A percentile compares a stretch with the other conserved stretches of the same genome.
Conservation (phyloP, 2,113 vertebrate genomes). For the Dolichotis patagonum region DNA sequence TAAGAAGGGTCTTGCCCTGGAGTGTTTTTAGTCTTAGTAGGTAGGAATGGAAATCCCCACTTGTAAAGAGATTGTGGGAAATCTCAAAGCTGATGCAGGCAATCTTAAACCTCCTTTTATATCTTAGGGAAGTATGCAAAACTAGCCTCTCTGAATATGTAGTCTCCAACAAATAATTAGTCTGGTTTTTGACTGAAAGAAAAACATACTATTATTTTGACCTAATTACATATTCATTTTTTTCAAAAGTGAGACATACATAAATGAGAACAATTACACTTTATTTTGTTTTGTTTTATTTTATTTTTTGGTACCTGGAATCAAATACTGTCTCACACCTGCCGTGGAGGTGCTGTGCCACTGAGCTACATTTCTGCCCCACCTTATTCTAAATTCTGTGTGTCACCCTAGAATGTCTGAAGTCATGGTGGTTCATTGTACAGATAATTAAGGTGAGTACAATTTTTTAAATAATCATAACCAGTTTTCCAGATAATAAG, state of each 20-base stretch:
- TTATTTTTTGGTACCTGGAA: no score
- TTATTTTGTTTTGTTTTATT: not conserved
- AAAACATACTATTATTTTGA: not conserved
- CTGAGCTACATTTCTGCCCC: no score
- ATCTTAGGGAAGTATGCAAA: not conserved
- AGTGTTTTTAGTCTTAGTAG: not conserved
- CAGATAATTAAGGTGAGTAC: not conserved
- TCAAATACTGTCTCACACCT: no score
- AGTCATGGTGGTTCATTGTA: not conserved
- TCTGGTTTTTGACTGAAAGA: not conserved
- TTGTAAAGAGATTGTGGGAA: not conserved
- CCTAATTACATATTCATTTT: not conserved
- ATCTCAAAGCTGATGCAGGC: not conserved
- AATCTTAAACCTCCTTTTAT: not conserved
- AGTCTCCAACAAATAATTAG: not conserved
- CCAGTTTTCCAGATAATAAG: not conserved
- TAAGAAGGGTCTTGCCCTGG: not conserved
- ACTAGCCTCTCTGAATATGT: not conserved
- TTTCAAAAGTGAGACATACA: not conserved
- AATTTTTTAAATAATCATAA: not conserved
- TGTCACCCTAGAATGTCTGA: not conserved
- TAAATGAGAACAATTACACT: not conserved
- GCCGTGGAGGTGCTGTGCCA: no score
- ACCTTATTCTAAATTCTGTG: not conserved
- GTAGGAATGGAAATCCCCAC: not conserved